phyloP scores from a whole-genome alignment of 2,888 invertebrate genomes.

The Teinopalpus imperialis region DNA sequence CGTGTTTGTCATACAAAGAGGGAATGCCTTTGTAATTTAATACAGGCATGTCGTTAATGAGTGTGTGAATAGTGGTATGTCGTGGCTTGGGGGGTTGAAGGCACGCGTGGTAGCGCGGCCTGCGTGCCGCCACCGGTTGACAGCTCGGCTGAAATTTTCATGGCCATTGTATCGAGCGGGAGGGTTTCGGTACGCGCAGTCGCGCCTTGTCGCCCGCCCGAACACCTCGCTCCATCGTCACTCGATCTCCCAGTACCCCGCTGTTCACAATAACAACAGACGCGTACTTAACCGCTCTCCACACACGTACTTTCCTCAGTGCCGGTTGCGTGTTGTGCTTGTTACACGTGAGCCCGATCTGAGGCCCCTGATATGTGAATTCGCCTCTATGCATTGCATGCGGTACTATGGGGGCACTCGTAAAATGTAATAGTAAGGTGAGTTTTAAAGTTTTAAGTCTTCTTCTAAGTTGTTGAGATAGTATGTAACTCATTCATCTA shows the following conservation, averaged over 20 bases:
- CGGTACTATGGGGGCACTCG: constrained; percentile 50
- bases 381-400: constrained; percentile 53
- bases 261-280: constrained; percentile 44
- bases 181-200: constrained; percentile 60
- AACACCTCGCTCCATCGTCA: constrained; percentile 47
- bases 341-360: constrained; percentile 43
- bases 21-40: constrained; percentile 10
- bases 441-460: constrained; percentile 35
- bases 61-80: constrained; percentile 20
- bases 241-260: constrained; percentile 46
- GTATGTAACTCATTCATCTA: no score
- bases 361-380: constrained; percentile 59
- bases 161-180: constrained; percentile 78
- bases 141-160: constrained; percentile 78
- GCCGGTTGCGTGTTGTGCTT: constrained; percentile 53
- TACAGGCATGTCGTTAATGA: constrained; percentile 18
- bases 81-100: constrained; percentile 29
- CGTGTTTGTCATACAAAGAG: constrained; percentile 1
- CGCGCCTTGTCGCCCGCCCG: constrained; percentile 58
- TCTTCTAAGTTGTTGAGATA: constrained; percentile 17
- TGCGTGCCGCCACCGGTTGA: constrained; percentile 76
- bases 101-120: constrained; percentile 46
- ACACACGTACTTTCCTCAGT: constrained; percentile 39
- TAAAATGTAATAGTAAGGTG: constrained; percentile 79
- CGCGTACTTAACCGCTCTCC: constrained; percentile 46